These are phyloP conservation scores for Oreotrochilus melanogaster DNA, from an alignment of 2,113 vertebrate species.

Conservation along the genomic window DNA sequence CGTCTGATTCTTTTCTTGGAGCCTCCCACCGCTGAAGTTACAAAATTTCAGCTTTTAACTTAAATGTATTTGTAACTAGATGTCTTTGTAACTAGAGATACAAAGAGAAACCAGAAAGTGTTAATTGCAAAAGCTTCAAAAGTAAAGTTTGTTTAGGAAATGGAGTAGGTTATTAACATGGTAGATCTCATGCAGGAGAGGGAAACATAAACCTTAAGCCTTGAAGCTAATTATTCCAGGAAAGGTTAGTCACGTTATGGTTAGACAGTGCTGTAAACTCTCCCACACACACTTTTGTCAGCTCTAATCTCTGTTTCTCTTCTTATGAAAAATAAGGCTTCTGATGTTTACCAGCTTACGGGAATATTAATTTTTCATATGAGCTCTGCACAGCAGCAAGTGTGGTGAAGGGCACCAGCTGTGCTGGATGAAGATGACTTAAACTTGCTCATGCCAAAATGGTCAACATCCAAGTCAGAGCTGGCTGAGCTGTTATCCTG, in stretches of 20 bases:
- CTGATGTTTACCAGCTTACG: not conserved
- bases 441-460: not conserved
- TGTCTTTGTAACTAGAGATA: not conserved
- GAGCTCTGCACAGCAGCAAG: not conserved
- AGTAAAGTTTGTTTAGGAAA: not conserved
- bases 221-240: not conserved
- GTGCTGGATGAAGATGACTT: not conserved
- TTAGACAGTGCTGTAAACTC: not conserved
- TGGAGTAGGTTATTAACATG: not conserved
- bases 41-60: not conserved
- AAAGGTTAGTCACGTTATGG: not conserved
- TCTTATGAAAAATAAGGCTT: not conserved
- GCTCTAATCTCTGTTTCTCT: not conserved
- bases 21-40: not conserved
- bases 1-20: not conserved
- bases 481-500: not conserved
- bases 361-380: not conserved
- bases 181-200: not conserved
- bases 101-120: not conserved
- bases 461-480: rapidly evolving
- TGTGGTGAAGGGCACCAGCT: not conserved
- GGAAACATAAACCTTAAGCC: not conserved
- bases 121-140: not conserved
- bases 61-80: not conserved
- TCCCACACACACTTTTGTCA: not conserved